Conservation (phyloP, 2,888 invertebrate species). For the Lithophane leautieri region DNA sequence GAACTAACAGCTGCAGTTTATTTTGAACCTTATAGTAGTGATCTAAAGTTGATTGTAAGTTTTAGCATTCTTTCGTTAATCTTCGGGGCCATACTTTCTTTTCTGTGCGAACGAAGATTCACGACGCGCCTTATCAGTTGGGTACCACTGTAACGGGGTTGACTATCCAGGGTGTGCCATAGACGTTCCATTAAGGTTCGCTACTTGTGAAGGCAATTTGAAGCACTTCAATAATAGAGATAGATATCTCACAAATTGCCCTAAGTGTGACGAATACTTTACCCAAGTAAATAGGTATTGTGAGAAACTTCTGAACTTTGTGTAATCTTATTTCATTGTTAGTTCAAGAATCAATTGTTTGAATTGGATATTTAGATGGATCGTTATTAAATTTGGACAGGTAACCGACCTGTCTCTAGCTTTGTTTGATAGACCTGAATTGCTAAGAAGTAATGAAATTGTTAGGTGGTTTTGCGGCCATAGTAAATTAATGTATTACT, state of each 20-base stretch:
- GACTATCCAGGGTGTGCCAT: not conserved
- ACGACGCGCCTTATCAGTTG: too few relatives aligned
- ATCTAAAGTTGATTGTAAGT: too few relatives aligned
- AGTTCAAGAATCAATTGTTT: slow-evolving; percentile 40
- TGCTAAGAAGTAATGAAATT: not conserved
- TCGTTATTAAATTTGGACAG: slow-evolving; percentile 32
- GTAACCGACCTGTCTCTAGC: not conserved
- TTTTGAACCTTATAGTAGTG: too few relatives aligned
- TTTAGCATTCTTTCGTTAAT: too few relatives aligned
- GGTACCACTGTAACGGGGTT: not conserved
- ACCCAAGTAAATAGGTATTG: slow-evolving; percentile 7
- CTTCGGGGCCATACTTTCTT: too few relatives aligned
- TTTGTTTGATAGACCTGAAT: not conserved
- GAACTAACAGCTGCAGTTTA: too few relatives aligned
- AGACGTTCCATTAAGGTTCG: too few relatives aligned
- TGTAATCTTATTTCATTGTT: slow-evolving; percentile 39
- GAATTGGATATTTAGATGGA: slow-evolving; percentile 32
- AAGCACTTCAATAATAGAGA: not conserved
- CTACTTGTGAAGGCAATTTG: not conserved
- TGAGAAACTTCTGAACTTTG: slow-evolving; percentile 27
- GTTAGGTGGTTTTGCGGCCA: too few relatives aligned
- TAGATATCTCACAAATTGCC: not conserved
- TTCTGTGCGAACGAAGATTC: too few relatives aligned
- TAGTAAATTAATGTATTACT: too few relatives aligned
- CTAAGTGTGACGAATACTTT: not conserved